A percentile compares a stretch with the other conserved stretches of the same genome.
Conservation (phyloP, 35 echinoderm and acorn worm species). For the Acanthaster planci region DNA sequence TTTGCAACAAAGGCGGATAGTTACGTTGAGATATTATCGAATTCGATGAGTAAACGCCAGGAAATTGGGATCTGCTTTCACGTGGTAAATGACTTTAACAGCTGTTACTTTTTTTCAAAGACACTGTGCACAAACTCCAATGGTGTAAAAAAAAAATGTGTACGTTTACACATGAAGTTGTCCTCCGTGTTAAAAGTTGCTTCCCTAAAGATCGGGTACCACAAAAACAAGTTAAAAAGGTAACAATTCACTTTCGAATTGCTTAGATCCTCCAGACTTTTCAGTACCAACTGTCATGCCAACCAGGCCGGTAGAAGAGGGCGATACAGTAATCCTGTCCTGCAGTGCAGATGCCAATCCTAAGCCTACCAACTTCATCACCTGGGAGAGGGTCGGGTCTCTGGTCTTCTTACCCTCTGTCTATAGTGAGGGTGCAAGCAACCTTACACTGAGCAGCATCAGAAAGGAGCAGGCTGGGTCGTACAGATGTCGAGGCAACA, state of each 20-base stretch:
- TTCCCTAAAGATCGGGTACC: not conserved
- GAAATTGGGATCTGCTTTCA: not conserved
- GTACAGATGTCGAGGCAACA: not conserved
- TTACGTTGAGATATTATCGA: too few relatives aligned
- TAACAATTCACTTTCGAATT: not conserved
- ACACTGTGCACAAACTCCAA: not conserved
- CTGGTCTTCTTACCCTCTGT: not conserved
- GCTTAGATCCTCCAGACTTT: not conserved
- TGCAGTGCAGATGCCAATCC: not conserved
- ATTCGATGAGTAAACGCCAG: too few relatives aligned
- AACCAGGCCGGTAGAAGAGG: not conserved
- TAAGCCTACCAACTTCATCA: not conserved
- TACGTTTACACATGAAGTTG: not conserved
- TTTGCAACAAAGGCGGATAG: too few relatives aligned
- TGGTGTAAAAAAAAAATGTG: not conserved
- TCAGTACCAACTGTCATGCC: not conserved
- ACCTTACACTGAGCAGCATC: not conserved
- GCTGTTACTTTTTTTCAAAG: not conserved
- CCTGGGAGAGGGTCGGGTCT: not conserved
- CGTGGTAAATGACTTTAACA: not conserved
- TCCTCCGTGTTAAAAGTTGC: not conserved
- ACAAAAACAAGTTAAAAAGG: not conserved
- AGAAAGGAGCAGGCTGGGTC: not conserved
- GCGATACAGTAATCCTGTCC: not conserved
- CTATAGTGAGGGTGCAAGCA: not conserved